phyloP scores from a whole-genome alignment of 2,113 vertebrate genomes.

The Nyctereutes procyonoides region DNA sequence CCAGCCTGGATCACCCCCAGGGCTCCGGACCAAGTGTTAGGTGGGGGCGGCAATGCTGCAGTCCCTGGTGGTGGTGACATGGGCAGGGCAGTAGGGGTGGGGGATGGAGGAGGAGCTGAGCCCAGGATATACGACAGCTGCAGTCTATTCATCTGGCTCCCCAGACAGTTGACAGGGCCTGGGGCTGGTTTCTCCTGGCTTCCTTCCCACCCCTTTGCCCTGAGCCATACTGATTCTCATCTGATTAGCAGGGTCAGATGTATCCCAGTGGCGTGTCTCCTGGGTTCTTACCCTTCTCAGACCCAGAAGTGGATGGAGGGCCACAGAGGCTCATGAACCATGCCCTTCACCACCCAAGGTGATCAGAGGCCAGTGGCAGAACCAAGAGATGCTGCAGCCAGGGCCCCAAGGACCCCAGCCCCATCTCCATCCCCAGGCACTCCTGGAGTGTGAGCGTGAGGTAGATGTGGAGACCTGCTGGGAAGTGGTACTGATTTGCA shows the following conservation, averaged over 20 bases:
- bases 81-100: not conserved
- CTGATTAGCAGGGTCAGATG: not conserved
- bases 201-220: not conserved
- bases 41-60: too few species aligned
- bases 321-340: not conserved
- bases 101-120: not conserved
- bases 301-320: not conserved
- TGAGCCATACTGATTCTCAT: not conserved
- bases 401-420: not conserved
- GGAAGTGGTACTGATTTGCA: not conserved
- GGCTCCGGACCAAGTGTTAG: not conserved
- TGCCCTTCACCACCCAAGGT: not conserved
- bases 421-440: not conserved
- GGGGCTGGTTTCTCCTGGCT: not conserved
- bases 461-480: not conserved
- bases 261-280: rapidly evolving
- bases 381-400: not conserved
- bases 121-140: not conserved
- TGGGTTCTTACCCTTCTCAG: not conserved
- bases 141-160: not conserved
- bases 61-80: too few species aligned
- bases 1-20: not conserved
- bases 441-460: not conserved
- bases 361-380: not conserved
- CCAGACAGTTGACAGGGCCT: rapidly evolving